Evolutionary conservation across 2,888 invertebrate species (phyloP).

Genomic region (Diarsia mendica): DNA sequence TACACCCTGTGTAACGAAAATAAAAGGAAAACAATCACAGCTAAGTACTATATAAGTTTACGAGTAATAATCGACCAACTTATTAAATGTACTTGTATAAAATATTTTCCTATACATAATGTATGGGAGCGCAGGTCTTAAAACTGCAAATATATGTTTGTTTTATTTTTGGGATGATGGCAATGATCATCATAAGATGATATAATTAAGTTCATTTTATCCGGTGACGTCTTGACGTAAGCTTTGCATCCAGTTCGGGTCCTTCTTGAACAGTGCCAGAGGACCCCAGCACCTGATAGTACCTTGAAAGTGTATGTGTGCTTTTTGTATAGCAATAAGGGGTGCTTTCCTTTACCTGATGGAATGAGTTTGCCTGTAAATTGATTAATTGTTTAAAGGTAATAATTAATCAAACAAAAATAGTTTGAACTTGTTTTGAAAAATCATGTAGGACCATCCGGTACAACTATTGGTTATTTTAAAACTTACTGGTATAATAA

Average conservation of each 20-base stretch:
- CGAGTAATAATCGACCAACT: too few species aligned
- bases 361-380: conserved; percentile 78
- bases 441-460: neutral
- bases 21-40: too few species aligned
- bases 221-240: conserved; percentile 74
- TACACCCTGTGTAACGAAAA: too few species aligned
- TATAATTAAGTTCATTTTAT: conserved; percentile 70
- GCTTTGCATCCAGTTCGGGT: conserved; percentile 82
- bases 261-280: conserved; percentile 83
- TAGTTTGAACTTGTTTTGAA: neutral
- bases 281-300: conserved; percentile 72
- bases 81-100: too few species aligned
- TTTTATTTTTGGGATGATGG: conserved; percentile 61
- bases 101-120: too few species aligned
- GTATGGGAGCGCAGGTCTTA: too few species aligned
- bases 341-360: conserved; percentile 82
- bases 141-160: too few species aligned
- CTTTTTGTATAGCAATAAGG: conserved; percentile 77
- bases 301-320: conserved; percentile 80
- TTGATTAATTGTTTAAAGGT: conserved; percentile 33
- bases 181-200: conserved; percentile 73
- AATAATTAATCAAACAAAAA: neutral
- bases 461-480: neutral
- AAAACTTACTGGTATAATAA: neutral
- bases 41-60: too few species aligned